Percentiles rank a stretch among this genome's conserved stretches.
Conservation (phyloP, 1,140 invertebrate genomes). For the Chironomus tepperi region DNA sequence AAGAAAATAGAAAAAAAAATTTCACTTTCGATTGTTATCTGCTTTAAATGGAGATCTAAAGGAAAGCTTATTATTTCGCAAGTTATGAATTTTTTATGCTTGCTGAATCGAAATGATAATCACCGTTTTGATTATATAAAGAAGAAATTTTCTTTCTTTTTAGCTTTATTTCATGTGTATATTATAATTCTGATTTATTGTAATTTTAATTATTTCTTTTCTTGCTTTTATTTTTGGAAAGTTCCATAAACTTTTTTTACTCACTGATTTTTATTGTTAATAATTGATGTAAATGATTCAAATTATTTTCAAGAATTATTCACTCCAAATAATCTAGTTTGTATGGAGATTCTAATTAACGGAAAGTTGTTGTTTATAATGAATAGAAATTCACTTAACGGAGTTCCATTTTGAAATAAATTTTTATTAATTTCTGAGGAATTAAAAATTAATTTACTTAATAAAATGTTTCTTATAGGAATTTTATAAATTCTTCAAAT, state of each 20-base stretch:
- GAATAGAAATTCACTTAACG: too few species aligned
- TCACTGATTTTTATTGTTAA: too few species aligned
- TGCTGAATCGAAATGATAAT: slow-evolving; percentile 13
- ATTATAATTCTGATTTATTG: background rate
- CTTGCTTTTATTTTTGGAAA: background rate
- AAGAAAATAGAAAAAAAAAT: background rate
- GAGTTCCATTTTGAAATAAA: too few species aligned
- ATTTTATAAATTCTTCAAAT: too few species aligned
- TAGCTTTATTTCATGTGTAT: background rate
- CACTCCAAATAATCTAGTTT: too few species aligned
- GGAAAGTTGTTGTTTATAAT: too few species aligned
- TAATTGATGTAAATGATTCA: too few species aligned
- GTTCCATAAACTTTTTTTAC: background rate
- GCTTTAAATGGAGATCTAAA: slow-evolving; percentile 21
- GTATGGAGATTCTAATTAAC: too few species aligned
- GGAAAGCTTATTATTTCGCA: slow-evolving; percentile 23
- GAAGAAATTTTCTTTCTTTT: background rate
- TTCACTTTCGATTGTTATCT: slow-evolving; percentile 24
- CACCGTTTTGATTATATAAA: slow-evolving; percentile 11
- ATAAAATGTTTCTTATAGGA: too few species aligned
- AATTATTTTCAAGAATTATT: too few species aligned
- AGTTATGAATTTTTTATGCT: slow-evolving; percentile 14
- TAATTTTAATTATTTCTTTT: background rate
- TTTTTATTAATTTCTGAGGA: too few species aligned
- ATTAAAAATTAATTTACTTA: too few species aligned